Evolutionary conservation across 2,888 invertebrate species (phyloP).

Genomic region (Latrodectus hesperus): DNA sequence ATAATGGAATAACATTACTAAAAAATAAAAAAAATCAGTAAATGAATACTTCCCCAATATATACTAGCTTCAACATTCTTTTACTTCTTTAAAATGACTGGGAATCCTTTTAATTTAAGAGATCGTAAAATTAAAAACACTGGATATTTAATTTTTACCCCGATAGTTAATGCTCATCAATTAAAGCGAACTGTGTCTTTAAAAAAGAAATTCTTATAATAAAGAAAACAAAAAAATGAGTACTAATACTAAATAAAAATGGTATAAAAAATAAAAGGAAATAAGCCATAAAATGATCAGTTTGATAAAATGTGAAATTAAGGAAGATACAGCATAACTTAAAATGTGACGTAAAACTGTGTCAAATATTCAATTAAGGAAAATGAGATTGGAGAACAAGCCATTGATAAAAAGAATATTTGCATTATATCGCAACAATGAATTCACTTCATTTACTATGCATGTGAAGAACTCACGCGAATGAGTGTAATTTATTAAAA

Average conservation of each 20-base stretch:
- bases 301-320: constrained; percentile 6
- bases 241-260: background rate
- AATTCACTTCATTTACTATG: constrained; percentile 29
- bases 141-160: constrained; percentile 20
- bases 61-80: no score
- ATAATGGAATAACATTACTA: no score
- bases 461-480: constrained; percentile 6
- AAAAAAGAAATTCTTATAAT: background rate
- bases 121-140: no score
- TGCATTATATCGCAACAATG: constrained; percentile 6
- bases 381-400: constrained; percentile 17
- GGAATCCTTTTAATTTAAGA: no score
- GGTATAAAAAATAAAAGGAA: constrained; percentile 23
- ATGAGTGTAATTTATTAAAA: constrained; percentile 47
- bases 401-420: constrained; percentile 4
- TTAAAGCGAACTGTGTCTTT: constrained; percentile 18
- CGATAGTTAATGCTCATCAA: constrained; percentile 22
- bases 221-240: constrained; percentile 17
- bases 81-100: no score
- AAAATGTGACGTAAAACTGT: constrained; percentile 43
- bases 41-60: no score
- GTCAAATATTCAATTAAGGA: constrained; percentile 55
- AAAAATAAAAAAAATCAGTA: no score
- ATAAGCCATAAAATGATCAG: constrained; percentile 10
- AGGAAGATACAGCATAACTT: constrained; percentile 13